Percentiles rank a stretch among this genome's conserved stretches.
These are phyloP conservation scores for Atta texana DNA, from an alignment of 1,140 invertebrate genomes.

Conservation along the genomic window DNA sequence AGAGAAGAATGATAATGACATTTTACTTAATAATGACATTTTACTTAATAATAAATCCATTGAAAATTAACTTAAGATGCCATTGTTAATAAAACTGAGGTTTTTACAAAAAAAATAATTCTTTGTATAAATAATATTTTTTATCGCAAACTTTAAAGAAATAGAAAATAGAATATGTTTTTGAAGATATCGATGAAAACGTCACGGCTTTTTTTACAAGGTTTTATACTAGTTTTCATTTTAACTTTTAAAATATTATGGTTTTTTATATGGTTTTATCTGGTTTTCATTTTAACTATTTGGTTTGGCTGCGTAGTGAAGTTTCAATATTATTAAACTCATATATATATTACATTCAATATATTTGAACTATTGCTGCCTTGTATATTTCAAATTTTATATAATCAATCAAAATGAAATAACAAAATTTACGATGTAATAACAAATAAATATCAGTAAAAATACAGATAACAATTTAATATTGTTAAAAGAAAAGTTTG, in stretches of 20 bases:
- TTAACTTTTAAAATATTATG: not conserved
- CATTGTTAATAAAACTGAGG: not conserved
- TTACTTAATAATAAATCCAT: not conserved
- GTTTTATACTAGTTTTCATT: conserved; percentile 24
- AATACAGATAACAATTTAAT: conserved; percentile 1
- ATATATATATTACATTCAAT: conserved; percentile 19
- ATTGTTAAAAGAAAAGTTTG: not conserved
- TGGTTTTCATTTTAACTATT: conserved; percentile 16
- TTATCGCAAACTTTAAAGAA: not conserved
- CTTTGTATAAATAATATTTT: not conserved
- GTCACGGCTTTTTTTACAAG: not conserved
- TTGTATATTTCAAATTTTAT: not conserved
- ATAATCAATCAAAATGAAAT: conserved; percentile 20
- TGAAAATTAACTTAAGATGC: not conserved
- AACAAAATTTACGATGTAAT: conserved; percentile 11
- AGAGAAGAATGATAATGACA: not conserved
- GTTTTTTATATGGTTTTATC: conserved; percentile 18
- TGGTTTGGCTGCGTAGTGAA: not conserved
- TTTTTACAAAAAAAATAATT: not conserved
- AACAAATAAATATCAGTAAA: conserved; percentile 28
- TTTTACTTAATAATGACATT: not conserved
- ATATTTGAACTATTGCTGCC: not conserved
- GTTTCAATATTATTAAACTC: conserved; percentile 12
- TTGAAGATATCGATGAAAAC: not conserved
- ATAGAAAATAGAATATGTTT: not conserved